These are phyloP conservation scores for Eolophus roseicapilla DNA, from an alignment of 2,113 vertebrate genomes.

Conservation along the genomic window DNA sequence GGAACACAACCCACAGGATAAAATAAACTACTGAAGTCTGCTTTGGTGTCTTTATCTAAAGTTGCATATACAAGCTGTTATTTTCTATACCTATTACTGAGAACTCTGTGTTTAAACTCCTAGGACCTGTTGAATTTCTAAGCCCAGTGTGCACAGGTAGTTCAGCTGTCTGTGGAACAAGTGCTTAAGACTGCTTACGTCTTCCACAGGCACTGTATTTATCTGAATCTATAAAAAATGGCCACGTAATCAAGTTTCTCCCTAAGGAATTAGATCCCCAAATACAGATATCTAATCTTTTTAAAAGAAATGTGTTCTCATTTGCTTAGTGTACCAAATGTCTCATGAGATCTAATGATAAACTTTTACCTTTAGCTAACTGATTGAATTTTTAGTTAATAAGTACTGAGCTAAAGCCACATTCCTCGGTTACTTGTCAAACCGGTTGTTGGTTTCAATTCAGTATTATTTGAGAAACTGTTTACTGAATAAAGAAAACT, in stretches of 20 bases:
- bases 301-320: background rate
- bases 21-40: background rate
- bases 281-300: background rate
- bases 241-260: background rate
- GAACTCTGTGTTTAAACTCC: background rate
- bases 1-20: background rate
- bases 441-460: conserved; percentile 3
- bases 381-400: conserved; percentile 33
- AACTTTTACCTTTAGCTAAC: conserved; percentile 13
- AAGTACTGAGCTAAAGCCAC: background rate
- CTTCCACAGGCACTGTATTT: background rate
- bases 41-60: background rate
- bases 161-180: background rate
- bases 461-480: background rate
- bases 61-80: background rate
- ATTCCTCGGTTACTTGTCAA: background rate
- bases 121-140: background rate
- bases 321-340: background rate
- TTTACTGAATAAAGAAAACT: conserved; percentile 47
- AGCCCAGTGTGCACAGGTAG: background rate
- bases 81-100: background rate
- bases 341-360: conserved; percentile 1
- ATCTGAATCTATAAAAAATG: background rate
- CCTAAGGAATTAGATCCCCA: background rate
- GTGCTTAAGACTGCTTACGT: background rate